Percentiles rank a stretch among this genome's conserved stretches.
Evolutionary conservation across 2,888 invertebrate genomes (phyloP).

Genomic region (Entomobrya proxima): DNA sequence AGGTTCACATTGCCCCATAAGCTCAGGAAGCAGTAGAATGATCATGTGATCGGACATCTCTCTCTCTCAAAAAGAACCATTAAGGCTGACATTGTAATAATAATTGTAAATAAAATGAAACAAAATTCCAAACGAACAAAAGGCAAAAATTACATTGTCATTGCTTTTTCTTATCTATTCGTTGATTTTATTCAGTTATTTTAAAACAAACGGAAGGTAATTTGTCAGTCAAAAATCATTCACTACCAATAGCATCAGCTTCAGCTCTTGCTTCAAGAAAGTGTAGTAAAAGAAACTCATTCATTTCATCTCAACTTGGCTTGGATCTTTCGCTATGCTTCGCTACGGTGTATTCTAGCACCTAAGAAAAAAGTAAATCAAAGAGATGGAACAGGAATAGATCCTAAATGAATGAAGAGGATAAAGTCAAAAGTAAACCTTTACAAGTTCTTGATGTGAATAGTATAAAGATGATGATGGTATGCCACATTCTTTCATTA

Average conservation of each 20-base stretch:
- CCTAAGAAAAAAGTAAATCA: neutral
- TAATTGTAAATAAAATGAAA: neutral
- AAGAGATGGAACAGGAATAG: neutral
- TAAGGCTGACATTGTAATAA: neutral
- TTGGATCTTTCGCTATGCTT: too few species aligned
- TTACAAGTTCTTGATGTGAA: neutral
- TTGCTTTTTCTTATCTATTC: neutral
- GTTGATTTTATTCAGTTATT: conserved; percentile 38
- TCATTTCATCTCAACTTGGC: conserved; percentile 6
- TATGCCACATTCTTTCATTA: neutral
- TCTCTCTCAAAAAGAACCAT: too few species aligned
- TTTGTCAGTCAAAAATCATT: conserved; percentile 61
- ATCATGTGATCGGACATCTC: too few species aligned
- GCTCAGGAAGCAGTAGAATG: too few species aligned
- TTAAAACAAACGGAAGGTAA: conserved; percentile 63
- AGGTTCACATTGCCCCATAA: too few species aligned
- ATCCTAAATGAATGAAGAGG: neutral
- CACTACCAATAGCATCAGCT: conserved; percentile 42
- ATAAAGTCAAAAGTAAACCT: too few species aligned
- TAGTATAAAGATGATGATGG: neutral
- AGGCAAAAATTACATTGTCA: neutral
- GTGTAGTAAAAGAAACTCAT: neutral
- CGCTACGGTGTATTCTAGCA: too few species aligned
- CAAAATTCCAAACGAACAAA: neutral
- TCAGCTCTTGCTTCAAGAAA: neutral